phyloP scores from a whole-genome alignment of 2,888 invertebrate genomes.

The Leptinotarsa juncta region DNA sequence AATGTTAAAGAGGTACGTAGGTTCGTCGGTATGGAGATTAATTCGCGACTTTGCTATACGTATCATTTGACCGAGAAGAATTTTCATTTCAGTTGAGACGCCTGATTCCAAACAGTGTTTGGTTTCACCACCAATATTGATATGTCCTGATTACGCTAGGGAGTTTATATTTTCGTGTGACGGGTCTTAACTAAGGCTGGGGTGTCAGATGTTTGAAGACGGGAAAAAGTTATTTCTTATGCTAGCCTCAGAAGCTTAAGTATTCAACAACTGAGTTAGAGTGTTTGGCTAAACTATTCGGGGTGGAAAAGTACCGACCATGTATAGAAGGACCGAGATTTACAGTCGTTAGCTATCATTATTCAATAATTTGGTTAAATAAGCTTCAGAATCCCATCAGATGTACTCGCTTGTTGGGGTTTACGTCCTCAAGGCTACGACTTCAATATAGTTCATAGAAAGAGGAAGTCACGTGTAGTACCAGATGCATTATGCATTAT shows the following conservation, averaged over 20 bases:
- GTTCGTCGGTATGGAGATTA: constrained; percentile 11
- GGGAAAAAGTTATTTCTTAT: too few relatives aligned
- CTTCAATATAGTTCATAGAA: constrained; percentile 29
- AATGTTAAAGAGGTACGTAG: background rate
- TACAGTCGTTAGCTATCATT: constrained; percentile 46
- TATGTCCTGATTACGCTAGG: too few relatives aligned
- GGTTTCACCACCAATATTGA: background rate
- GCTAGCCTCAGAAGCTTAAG: constrained; percentile 35
- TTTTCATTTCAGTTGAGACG: background rate
- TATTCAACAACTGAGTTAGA: constrained; percentile 44
- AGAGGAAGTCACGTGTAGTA: background rate
- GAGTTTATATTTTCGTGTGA: constrained; percentile 43
- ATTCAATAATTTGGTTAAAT: constrained; percentile 39
- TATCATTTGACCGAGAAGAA: background rate
- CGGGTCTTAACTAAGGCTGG: constrained; percentile 38
- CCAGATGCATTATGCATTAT: constrained; percentile 32
- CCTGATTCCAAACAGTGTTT: constrained; percentile 19
- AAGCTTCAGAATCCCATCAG: constrained; percentile 41
- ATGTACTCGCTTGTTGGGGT: constrained; percentile 35
- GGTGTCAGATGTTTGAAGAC: too few relatives aligned
- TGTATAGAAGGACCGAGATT: constrained; percentile 45
- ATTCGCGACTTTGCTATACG: background rate
- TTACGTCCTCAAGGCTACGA: constrained; percentile 31
- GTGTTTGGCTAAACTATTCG: constrained; percentile 48
- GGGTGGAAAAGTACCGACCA: constrained; percentile 43